A percentile compares a stretch with the other conserved stretches of the same genome.
phyloP scores from a whole-genome alignment of 2,797 vertebrate genomes.

The Mormyrops boulengeri region DNA sequence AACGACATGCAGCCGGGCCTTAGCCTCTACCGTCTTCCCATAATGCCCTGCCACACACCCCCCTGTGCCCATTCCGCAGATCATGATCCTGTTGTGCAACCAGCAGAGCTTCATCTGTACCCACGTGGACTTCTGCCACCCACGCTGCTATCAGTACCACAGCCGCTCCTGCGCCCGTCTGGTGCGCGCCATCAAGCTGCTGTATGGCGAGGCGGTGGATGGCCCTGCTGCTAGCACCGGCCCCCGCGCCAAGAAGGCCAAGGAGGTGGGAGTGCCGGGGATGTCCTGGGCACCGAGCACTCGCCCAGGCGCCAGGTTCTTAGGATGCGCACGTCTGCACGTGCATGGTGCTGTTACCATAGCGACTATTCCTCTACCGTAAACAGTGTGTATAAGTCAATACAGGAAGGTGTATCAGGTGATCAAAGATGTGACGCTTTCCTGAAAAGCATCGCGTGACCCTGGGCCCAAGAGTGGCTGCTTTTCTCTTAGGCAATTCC shows the following conservation, averaged over 20 bases:
- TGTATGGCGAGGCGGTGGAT: slow-evolving; percentile 90
- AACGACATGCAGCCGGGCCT: background rate
- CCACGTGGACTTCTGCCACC: slow-evolving; percentile 93
- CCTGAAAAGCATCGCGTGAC: background rate
- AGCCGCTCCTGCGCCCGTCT: slow-evolving; percentile 92
- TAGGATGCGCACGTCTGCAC: background rate
- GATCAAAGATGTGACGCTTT: background rate
- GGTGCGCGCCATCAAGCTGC: slow-evolving; percentile 89
- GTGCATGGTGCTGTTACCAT: background rate
- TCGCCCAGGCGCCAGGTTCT: background rate
- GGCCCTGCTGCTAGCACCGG: slow-evolving; percentile 57
- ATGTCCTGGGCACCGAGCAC: background rate
- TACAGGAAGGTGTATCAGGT: background rate
- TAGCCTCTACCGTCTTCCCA: background rate
- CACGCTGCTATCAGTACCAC: slow-evolving; percentile 95
- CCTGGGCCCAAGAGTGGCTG: background rate
- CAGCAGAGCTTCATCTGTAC: slow-evolving; percentile 98
- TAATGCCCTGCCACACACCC: background rate
- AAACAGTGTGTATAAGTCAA: background rate
- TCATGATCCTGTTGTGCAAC: slow-evolving; percentile 96
- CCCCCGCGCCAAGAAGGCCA: slow-evolving; percentile 81
- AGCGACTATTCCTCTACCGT: background rate
- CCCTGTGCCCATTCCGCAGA: slow-evolving; percentile 54
- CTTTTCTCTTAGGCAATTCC: background rate
- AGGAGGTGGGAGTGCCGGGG: slow-evolving; percentile 67